A percentile compares a stretch with the other conserved stretches of the same genome.
Evolutionary conservation across 2,113 vertebrate genomes (phyloP).

Genomic region (Urocolius indicus): DNA sequence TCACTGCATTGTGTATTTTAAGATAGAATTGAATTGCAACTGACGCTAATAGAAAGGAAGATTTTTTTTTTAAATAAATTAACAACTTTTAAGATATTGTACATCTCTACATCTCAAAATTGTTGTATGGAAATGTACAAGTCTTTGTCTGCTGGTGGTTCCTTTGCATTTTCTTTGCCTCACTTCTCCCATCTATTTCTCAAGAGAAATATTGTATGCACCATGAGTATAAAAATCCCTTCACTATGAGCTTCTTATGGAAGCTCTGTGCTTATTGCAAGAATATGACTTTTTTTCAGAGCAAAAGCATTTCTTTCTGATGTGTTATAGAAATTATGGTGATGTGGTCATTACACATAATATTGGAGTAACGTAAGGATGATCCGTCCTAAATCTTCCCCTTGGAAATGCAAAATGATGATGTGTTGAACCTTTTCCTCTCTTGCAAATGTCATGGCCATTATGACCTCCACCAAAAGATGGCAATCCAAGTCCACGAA

Average conservation of each 20-base stretch:
- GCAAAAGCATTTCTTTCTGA: background rate
- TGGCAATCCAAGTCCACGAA: background rate
- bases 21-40: background rate
- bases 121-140: background rate
- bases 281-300: background rate
- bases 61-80: background rate
- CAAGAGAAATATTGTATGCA: background rate
- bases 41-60: background rate
- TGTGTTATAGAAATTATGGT: background rate
- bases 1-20: background rate
- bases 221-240: background rate
- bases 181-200: background rate
- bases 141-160: background rate
- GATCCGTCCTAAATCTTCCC: background rate
- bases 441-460: background rate
- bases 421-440: background rate
- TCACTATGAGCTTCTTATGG: background rate
- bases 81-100: background rate
- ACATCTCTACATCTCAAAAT: background rate
- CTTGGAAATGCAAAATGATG: background rate
- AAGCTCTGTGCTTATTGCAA: background rate
- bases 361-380: background rate
- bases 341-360: background rate
- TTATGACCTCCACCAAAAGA: constrained; percentile 27
- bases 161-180: background rate